phyloP scores from a whole-genome alignment of 2,888 invertebrate species.

The Allophyes oxyacanthae region DNA sequence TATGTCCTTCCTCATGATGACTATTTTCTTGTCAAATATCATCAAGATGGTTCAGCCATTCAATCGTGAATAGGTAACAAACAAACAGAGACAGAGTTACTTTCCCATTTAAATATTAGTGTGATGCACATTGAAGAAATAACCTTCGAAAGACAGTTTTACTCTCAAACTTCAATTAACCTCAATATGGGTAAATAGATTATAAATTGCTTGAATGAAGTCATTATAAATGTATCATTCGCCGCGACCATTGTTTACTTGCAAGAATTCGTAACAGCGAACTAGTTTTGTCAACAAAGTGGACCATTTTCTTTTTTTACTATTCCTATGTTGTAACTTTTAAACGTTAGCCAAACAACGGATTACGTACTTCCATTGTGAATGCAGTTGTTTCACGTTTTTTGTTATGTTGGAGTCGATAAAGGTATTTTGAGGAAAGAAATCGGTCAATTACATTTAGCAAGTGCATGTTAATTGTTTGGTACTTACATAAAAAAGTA shows the following conservation, averaged over 20 bases:
- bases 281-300: slow-evolving; percentile 57
- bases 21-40: too few relatives aligned
- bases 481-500: slow-evolving; percentile 5
- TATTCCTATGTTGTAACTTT: slow-evolving; percentile 61
- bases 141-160: not conserved
- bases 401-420: slow-evolving; percentile 4
- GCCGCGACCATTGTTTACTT: slow-evolving; percentile 49
- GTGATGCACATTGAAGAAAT: slow-evolving; percentile 23
- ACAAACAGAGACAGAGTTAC: too few relatives aligned
- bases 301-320: slow-evolving; percentile 57
- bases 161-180: not conserved
- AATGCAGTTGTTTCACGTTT: slow-evolving; percentile 20
- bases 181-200: slow-evolving; percentile 8
- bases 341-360: slow-evolving; percentile 38
- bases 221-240: slow-evolving; percentile 6
- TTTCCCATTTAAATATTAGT: too few relatives aligned
- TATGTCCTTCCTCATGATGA: too few relatives aligned
- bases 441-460: slow-evolving; percentile 42
- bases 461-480: slow-evolving; percentile 32
- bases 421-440: slow-evolving; percentile 9
- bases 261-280: slow-evolving; percentile 54
- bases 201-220: slow-evolving; percentile 15
- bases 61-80: too few relatives aligned
- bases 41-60: too few relatives aligned
- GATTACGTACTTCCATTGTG: slow-evolving; percentile 48